Evolutionary conservation across 2,797 vertebrate species (phyloP).

Genomic region (Hylomyscus alleni): DNA sequence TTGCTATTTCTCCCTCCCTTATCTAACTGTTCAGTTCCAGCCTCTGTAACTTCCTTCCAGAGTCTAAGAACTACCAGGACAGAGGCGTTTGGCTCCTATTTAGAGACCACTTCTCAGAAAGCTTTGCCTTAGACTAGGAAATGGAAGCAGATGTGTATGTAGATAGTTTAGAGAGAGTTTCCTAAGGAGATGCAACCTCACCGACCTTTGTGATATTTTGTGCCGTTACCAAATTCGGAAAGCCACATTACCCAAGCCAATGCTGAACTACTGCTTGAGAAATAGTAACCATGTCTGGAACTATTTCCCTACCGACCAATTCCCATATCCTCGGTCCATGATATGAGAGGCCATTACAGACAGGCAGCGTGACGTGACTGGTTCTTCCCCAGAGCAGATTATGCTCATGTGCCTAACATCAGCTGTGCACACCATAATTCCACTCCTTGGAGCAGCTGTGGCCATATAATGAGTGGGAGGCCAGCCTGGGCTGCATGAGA

Average conservation of each 20-base stretch:
- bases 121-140: background rate
- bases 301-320: background rate
- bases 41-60: slow-evolving; percentile 46
- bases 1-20: background rate
- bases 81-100: background rate
- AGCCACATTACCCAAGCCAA: slow-evolving; percentile 24
- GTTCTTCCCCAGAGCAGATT: slow-evolving; percentile 21
- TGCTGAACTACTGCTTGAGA: background rate
- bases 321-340: background rate
- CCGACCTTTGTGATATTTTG: background rate
- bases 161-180: slow-evolving; percentile 41
- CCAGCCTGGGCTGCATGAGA: background rate
- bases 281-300: slow-evolving; percentile 1
- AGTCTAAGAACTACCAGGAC: slow-evolving; percentile 29
- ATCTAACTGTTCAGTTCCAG: background rate
- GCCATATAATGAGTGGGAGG: background rate
- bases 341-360: background rate
- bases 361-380: background rate
- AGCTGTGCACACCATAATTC: background rate
- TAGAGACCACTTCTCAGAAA: slow-evolving; percentile 48
- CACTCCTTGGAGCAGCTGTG: background rate
- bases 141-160: background rate
- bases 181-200: background rate
- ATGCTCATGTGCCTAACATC: background rate
- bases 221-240: slow-evolving; percentile 42